Base-by-base conservation (phyloP, 2,797 vertebrate genomes). In the Myotis pilosus region DNA sequence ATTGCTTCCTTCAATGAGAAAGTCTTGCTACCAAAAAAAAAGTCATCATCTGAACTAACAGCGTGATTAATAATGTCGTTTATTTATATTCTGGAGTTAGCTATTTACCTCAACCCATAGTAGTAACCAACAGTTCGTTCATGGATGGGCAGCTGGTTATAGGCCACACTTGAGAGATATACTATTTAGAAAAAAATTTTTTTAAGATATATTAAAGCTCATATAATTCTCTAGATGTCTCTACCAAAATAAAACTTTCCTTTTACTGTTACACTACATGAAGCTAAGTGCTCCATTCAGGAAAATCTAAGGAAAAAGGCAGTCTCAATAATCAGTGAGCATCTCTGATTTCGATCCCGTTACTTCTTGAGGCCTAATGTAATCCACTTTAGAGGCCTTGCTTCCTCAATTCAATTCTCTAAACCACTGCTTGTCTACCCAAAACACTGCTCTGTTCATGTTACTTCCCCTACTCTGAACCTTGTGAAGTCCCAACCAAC, bases 221-320 rank as follows among this genome's bases (percentile, higher is more conserved):
- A 55, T 41, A 38, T 85, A 91, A 81, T 44, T 85, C n/a, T 91
- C 51, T 84, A n/a, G 41, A 5, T 51, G 79, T 13, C 49, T 91
- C 71, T 87, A 84, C 23, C 33, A 79, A 76, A 71, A 79, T 86
- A 49, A 44, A 12, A 28, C 28, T 71, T n/a, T 82, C 71, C 83
- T 81, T 76, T 83, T 75, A 91, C 41, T 91, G 53, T 53, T 62
- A 86, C 23, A 86, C 10, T 84, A 91, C 78, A 92, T 33, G 68
- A 93, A 66, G 20, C 41, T 74, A 47, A 20, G 30, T 15, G 55
- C 30, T 82, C 87, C 5, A 53, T 62, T 90, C 49, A 62, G 60
- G 28, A 41, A 86, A 69, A 28, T 30, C 60, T 55, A 55, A 89
- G 81, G n/a, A 92, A 95, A 89, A 93, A 84, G n/a, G 53, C 0